phyloP scores from a whole-genome alignment of 2,797 vertebrate genomes.

The Melanogrammus aeglefinus region DNA sequence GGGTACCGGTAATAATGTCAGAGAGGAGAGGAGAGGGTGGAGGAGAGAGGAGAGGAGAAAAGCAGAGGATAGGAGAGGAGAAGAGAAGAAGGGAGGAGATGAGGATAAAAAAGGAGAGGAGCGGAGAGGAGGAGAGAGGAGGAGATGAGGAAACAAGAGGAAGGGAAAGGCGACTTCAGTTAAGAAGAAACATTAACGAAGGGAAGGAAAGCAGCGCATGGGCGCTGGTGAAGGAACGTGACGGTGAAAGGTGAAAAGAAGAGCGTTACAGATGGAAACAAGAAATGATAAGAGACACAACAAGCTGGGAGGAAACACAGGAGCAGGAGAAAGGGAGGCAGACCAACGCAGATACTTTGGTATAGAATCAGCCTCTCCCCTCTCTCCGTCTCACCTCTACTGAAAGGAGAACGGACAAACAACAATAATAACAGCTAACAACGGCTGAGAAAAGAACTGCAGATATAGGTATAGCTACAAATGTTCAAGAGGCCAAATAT shows the following conservation, averaged over 20 bases:
- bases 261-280: not conserved
- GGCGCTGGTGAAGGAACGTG: not conserved
- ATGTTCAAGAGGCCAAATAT: not conserved
- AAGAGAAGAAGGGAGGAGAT: not conserved
- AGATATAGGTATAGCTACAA: too few relatives aligned
- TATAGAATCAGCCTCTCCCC: not conserved
- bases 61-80: not conserved
- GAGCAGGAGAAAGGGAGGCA: too few relatives aligned
- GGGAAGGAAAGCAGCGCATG: not conserved
- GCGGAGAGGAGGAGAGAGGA: not conserved
- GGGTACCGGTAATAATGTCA: slow-evolving; percentile 28
- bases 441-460: not conserved
- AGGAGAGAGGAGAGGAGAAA: slow-evolving; percentile 7
- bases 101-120: not conserved
- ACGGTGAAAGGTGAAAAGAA: not conserved
- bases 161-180: not conserved
- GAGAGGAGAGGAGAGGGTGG: slow-evolving; percentile 3
- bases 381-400: not conserved
- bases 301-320: not conserved
- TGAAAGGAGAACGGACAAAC: not conserved
- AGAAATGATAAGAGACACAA: too few relatives aligned
- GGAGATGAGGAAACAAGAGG: not conserved
- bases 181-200: not conserved
- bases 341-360: too few relatives aligned
- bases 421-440: not conserved